Conservation (phyloP, 2,888 invertebrate species). For the Allygus modestus region DNA sequence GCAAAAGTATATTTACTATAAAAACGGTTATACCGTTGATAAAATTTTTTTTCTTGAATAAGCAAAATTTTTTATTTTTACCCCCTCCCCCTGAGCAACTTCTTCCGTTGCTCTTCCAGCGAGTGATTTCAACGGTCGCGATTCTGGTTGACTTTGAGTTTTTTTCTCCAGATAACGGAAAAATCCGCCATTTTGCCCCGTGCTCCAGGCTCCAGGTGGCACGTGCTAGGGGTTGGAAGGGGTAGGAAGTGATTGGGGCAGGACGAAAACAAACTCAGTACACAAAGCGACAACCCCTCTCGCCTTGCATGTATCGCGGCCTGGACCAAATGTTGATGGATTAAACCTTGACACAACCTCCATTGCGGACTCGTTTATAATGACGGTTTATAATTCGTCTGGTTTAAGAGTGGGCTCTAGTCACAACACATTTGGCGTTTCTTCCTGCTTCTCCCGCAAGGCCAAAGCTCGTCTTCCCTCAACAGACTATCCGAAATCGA, state of each 20-base stretch:
- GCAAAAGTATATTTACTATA: too few relatives aligned
- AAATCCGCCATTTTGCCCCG: slow-evolving; percentile 32
- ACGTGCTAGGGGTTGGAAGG: neutral
- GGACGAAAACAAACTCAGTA: slow-evolving; percentile 40
- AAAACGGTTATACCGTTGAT: too few relatives aligned
- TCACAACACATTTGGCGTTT: too few relatives aligned
- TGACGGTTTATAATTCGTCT: neutral
- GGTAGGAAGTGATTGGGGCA: neutral
- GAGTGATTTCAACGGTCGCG: neutral
- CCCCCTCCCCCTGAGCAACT: neutral
- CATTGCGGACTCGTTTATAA: neutral
- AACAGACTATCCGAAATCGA: too few relatives aligned
- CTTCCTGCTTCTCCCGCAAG: too few relatives aligned
- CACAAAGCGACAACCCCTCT: slow-evolving; percentile 21
- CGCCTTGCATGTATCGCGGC: neutral
- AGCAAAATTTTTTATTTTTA: too few relatives aligned
- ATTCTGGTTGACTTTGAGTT: neutral
- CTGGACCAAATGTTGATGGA: neutral
- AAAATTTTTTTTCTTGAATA: too few relatives aligned
- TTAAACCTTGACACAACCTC: neutral
- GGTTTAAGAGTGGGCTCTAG: too few relatives aligned
- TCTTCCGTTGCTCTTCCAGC: slow-evolving; percentile 10
- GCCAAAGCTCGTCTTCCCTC: too few relatives aligned
- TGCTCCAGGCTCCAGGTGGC: slow-evolving; percentile 10
- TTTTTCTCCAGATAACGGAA: slow-evolving; percentile 37